Percentiles rank a stretch among this genome's conserved stretches.
phyloP scores from a whole-genome alignment of 2,113 vertebrate species.

The Actenoides hombroni region DNA sequence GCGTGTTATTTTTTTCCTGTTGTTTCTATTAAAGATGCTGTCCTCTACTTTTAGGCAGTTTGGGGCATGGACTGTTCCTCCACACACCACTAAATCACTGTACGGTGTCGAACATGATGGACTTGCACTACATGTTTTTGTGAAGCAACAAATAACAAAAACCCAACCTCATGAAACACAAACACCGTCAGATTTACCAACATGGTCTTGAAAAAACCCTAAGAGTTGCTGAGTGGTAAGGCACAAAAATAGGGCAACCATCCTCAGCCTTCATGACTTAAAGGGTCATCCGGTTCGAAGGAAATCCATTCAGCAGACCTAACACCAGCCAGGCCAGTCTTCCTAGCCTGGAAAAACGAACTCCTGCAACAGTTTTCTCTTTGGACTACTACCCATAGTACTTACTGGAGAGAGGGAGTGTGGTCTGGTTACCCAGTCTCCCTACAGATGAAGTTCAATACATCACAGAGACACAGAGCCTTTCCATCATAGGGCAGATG shows the following conservation, averaged over 20 bases:
- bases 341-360: not conserved
- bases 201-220: not conserved
- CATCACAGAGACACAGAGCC: not conserved
- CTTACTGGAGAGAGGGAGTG: not conserved
- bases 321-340: not conserved
- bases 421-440: not conserved
- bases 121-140: not conserved
- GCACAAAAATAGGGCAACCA: not conserved
- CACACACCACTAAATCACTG: not conserved
- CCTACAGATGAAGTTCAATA: not conserved
- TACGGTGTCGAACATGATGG: not conserved
- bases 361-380: not conserved
- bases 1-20: not conserved
- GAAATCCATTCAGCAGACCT: not conserved
- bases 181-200: not conserved
- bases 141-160: not conserved
- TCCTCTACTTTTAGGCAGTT: not conserved
- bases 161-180: not conserved
- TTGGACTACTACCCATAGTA: not conserved
- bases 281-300: not conserved
- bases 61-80: not conserved
- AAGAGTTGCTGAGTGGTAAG: not conserved
- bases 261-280: not conserved
- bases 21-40: not conserved
- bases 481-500: not conserved